Conservation (phyloP, 2,888 invertebrate genomes). For the Andrena bucephala region DNA sequence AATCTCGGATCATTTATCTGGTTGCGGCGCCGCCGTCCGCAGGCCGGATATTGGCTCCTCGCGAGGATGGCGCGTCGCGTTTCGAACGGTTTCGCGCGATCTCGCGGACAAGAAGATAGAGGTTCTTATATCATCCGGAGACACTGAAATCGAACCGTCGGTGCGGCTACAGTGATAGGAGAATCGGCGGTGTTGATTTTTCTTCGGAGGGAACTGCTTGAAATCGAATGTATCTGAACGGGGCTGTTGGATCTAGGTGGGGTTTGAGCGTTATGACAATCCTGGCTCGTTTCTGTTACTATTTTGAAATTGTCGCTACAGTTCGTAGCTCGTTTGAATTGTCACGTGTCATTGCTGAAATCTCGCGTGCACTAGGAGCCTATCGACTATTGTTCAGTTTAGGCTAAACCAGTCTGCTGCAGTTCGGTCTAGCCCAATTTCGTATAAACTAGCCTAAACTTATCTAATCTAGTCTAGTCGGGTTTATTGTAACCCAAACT, state of each 20-base stretch:
- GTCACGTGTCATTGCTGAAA: background rate
- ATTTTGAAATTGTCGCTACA: too few species aligned
- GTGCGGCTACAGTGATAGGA: background rate
- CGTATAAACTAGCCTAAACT: background rate
- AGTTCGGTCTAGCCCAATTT: background rate
- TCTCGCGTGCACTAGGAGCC: background rate
- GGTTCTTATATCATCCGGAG: background rate
- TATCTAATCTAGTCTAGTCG: conserved; percentile 21
- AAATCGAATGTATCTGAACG: background rate
- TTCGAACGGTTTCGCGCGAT: background rate
- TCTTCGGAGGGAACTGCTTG: background rate
- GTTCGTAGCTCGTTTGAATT: background rate
- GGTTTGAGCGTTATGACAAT: background rate
- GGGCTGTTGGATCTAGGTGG: background rate
- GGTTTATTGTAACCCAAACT: background rate
- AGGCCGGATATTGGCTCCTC: conserved; percentile 14
- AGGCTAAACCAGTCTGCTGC: too few species aligned
- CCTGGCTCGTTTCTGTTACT: background rate
- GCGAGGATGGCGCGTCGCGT: background rate
- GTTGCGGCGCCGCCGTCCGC: background rate
- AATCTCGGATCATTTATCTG: conserved; percentile 40
- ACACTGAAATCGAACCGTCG: background rate
- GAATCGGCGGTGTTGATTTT: background rate
- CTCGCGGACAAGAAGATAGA: background rate
- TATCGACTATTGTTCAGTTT: background rate